phyloP scores from a whole-genome alignment of 2,113 vertebrate species.

The Chaetura pelagica region DNA sequence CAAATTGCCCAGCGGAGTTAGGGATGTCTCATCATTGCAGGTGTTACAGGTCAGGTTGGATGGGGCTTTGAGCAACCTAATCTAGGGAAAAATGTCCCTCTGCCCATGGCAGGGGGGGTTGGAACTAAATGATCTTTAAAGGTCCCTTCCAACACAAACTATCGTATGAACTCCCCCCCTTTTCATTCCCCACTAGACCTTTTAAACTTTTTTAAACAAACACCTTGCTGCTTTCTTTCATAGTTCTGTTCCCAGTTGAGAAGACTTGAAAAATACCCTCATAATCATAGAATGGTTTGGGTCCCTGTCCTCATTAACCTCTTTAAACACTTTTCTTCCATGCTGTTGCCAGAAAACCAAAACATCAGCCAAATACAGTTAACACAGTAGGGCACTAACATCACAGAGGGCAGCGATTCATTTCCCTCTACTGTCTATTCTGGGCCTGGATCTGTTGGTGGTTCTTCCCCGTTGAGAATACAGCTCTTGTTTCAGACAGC shows the following conservation, averaged over 20 bases:
- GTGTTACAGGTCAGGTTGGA: background rate
- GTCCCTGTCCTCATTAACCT: background rate
- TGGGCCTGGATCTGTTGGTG: background rate
- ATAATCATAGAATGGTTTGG: no score
- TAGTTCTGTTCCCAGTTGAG: background rate
- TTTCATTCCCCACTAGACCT: background rate
- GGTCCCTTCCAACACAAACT: background rate
- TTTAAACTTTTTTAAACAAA: background rate
- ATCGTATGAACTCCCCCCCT: background rate
- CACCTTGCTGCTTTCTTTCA: background rate
- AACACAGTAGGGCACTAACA: background rate
- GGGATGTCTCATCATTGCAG: background rate
- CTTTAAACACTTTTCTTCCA: background rate
- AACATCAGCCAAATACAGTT: background rate
- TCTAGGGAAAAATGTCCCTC: background rate
- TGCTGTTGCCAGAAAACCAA: background rate
- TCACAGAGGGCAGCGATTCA: accelerated
- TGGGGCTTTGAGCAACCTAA: background rate
- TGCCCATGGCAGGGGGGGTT: background rate
- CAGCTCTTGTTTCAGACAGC: no score
- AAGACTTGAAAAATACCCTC: background rate
- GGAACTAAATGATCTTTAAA: background rate
- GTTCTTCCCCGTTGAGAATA: background rate
- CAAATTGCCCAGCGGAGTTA: background rate
- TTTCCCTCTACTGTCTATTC: background rate